A percentile compares a stretch with the other conserved stretches of the same genome.
Evolutionary conservation across 1,140 invertebrate genomes (phyloP).

Genomic region (Monomorium pharaonis): DNA sequence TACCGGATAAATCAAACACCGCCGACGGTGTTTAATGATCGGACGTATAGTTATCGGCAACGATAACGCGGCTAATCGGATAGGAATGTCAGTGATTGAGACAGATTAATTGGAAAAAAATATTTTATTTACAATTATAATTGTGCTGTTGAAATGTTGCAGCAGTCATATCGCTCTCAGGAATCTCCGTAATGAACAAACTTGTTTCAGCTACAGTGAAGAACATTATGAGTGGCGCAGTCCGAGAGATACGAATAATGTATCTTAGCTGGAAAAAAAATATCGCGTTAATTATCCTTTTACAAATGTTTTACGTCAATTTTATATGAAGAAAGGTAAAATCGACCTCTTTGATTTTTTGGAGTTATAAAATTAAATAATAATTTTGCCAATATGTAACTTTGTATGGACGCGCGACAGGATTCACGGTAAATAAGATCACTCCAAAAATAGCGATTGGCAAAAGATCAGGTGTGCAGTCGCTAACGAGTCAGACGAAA

Average conservation of each 20-base stretch:
- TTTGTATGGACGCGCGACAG: neutral
- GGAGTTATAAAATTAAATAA: neutral
- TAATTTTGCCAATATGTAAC: constrained; percentile 7
- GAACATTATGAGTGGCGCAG: neutral
- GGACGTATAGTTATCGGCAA: constrained; percentile 17
- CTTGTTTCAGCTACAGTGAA: neutral
- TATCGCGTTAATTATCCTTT: neutral
- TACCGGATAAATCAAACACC: constrained; percentile 43
- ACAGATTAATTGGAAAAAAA: neutral
- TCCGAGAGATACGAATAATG: neutral
- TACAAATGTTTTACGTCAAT: neutral
- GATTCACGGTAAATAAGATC: constrained; percentile 19
- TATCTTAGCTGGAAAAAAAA: neutral
- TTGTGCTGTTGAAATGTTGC: neutral
- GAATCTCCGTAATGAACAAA: neutral
- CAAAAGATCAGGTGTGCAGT: constrained; percentile 16
- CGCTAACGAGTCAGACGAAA: constrained; percentile 28
- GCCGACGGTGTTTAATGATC: constrained; percentile 6
- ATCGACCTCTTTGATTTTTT: neutral
- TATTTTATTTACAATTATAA: constrained; percentile 15
- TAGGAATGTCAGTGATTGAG: neutral
- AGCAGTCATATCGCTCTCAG: neutral
- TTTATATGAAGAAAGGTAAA: neutral
- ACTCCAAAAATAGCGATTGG: constrained; percentile 36
- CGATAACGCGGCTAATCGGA: neutral